phyloP scores from a whole-genome alignment of 2,797 vertebrate genomes.

The Amazona finschi region DNA sequence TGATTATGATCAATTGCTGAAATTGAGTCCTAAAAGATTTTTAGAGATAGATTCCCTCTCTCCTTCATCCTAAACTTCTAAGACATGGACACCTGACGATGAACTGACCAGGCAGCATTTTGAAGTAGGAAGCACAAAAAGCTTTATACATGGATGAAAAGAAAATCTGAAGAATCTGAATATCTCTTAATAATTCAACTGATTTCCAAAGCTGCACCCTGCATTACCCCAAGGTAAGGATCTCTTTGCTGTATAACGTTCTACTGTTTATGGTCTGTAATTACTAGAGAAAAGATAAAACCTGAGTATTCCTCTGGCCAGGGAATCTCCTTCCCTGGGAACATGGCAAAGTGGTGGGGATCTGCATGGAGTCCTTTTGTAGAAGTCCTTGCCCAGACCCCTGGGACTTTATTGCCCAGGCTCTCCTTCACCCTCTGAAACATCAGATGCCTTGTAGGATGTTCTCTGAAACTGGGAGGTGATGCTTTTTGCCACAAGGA shows the following conservation, averaged over 20 bases:
- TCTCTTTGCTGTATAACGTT: not conserved
- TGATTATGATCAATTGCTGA: not conserved
- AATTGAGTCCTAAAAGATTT: not conserved
- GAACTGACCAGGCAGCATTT: not conserved
- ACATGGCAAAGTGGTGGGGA: not conserved
- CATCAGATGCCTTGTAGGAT: accelerated
- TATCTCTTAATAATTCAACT: not conserved
- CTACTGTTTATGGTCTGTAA: not conserved
- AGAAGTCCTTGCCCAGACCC: not conserved
- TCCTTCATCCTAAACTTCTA: not conserved
- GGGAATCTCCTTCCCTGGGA: not conserved
- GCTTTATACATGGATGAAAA: not conserved
- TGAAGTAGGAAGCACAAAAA: not conserved
- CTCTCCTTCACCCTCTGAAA: not conserved
- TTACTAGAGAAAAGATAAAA: not conserved
- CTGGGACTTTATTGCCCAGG: not conserved
- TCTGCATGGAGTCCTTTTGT: not conserved
- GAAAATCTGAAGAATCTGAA: not conserved
- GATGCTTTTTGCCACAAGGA: not conserved
- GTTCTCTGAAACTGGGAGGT: not conserved
- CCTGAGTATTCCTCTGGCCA: not conserved
- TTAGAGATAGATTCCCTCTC: not conserved
- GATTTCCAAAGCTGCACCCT: not conserved
- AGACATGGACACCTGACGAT: not conserved
- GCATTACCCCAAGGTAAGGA: not conserved